A percentile compares a stretch with the other conserved stretches of the same genome.
Evolutionary conservation across 64 coral and sea anemone genomes (phyloP).

Genomic region (Porites australiensis): DNA sequence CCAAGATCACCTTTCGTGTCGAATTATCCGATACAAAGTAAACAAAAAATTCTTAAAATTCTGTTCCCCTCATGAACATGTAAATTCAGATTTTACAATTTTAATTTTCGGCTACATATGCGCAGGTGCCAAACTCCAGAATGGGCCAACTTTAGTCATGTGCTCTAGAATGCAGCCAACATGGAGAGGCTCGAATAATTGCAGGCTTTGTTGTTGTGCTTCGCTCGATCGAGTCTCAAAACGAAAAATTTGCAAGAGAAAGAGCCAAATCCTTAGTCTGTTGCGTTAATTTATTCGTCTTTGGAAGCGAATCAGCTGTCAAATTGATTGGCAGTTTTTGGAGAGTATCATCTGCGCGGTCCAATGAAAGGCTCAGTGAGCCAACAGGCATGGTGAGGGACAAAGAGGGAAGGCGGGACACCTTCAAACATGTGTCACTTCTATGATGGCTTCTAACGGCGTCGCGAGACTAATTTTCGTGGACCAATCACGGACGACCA

Average conservation of each 20-base stretch:
- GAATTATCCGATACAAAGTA: constrained; percentile 3
- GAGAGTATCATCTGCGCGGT: not conserved
- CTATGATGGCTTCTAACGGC: constrained; percentile 56
- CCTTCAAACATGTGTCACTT: constrained; percentile 75
- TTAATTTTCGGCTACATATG: not conserved
- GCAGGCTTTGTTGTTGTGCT: not conserved
- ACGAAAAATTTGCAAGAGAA: constrained; percentile 22
- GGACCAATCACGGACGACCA: constrained; percentile 79
- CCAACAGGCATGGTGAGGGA: constrained; percentile 80
- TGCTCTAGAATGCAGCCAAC: not conserved
- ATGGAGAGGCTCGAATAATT: not conserved
- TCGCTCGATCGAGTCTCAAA: not conserved
- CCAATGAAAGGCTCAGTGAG: constrained; percentile 71
- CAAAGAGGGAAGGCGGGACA: constrained; percentile 76
- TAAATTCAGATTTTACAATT: not conserved
- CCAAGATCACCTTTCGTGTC: not conserved
- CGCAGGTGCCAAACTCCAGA: no score
- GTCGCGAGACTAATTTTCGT: constrained; percentile 57
- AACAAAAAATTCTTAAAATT: constrained; percentile 30
- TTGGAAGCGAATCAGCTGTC: constrained; percentile 23
- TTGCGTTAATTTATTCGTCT: constrained; percentile 50
- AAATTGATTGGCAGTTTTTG: constrained; percentile 59
- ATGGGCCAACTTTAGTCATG: not conserved
- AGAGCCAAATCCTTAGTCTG: constrained; percentile 18
- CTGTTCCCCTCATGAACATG: constrained; percentile 11